Evolutionary conservation across 2,888 invertebrate genomes (phyloP).

Genomic region (Conops quadrifasciatus): DNA sequence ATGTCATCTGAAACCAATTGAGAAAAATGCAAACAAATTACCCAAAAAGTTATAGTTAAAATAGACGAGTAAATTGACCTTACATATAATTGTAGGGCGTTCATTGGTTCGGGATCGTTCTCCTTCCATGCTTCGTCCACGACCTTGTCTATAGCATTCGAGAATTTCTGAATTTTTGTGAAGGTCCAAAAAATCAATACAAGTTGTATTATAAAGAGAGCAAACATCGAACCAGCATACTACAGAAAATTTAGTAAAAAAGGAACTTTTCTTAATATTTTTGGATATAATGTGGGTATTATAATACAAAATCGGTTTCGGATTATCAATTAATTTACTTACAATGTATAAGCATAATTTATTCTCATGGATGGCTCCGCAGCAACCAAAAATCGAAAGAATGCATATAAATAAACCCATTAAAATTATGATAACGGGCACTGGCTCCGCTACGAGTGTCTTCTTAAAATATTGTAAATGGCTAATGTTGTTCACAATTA

Average conservation of each 20-base stretch:
- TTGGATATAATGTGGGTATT: too few relatives aligned
- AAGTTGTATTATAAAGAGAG: slow-evolving; percentile 77
- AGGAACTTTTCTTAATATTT: too few relatives aligned
- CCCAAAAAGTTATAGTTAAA: neutral
- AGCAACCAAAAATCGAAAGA: slow-evolving; percentile 18
- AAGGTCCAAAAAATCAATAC: slow-evolving; percentile 76
- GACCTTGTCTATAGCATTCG: slow-evolving; percentile 67
- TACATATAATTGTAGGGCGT: slow-evolving; percentile 56
- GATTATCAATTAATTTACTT: too few relatives aligned
- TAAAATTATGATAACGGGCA: neutral
- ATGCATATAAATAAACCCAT: slow-evolving; percentile 7
- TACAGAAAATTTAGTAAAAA: too few relatives aligned
- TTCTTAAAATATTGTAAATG: neutral
- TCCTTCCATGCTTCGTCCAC: slow-evolving; percentile 65
- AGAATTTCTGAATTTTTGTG: slow-evolving; percentile 69
- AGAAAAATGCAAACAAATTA: neutral
- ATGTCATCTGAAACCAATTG: slow-evolving; percentile 50
- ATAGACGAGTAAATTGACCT: too few relatives aligned
- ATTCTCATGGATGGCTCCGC: slow-evolving; percentile 24
- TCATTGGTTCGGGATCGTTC: slow-evolving; percentile 53
- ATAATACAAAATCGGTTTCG: too few relatives aligned
- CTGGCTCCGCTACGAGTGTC: neutral
- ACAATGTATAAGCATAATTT: too few relatives aligned
- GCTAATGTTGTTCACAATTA: neutral
- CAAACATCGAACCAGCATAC: slow-evolving; percentile 78